Evolutionary conservation across 2,888 invertebrate genomes (phyloP), one percentile per base, ranked within the genome.

Genomic region (Drosophila barbarae): DNA sequence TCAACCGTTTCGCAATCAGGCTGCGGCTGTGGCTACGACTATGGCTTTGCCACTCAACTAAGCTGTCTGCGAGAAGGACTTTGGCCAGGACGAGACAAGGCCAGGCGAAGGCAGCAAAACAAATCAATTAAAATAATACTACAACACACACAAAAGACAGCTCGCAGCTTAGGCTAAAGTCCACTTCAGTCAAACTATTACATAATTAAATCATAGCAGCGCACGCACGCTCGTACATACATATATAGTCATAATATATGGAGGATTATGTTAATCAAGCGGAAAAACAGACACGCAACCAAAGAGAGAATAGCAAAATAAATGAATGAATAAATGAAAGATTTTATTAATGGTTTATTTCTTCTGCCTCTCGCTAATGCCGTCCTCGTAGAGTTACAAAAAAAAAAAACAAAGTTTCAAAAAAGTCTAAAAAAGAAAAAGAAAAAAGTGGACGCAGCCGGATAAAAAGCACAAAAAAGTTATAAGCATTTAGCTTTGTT

Each of bases 201-300:
- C 84, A 82, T 82, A 84, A 82, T 82, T 82, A 84, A 82, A 82
- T 82, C 82, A 82, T 66, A 74, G 73, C 42, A 39, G 21, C 57
- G 39, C 53, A 60, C 66, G 61, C 65, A 74, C 51, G 44, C 46
- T 35, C 42, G 6, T 32, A 32, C 54, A 58, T 18, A 35, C 54
- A 60, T 18, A 49, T 18, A 49, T 18, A 42, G 23, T 80, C 75
- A 69, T 82, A 80, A 84, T 82, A 84, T 82, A 84, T 77, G 84
- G 80, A 73, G 78, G 82, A 80, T 82, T 82, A 82, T 82, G 82
- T 84, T 82, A 82, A 82, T 82, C 83, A 84, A 84, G 84, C 82
- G 76, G 76, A 82, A 84, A 79, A 74, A 71, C 75, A 71, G 55
- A 70, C 72, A 80, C 69, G 77, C 82, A 67, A 66, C 78, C 63